Percentiles rank a stretch among this genome's conserved stretches.
These are phyloP conservation scores for Manis javanica DNA, from an alignment of 2,797 vertebrate genomes.

Conservation along the genomic window DNA sequence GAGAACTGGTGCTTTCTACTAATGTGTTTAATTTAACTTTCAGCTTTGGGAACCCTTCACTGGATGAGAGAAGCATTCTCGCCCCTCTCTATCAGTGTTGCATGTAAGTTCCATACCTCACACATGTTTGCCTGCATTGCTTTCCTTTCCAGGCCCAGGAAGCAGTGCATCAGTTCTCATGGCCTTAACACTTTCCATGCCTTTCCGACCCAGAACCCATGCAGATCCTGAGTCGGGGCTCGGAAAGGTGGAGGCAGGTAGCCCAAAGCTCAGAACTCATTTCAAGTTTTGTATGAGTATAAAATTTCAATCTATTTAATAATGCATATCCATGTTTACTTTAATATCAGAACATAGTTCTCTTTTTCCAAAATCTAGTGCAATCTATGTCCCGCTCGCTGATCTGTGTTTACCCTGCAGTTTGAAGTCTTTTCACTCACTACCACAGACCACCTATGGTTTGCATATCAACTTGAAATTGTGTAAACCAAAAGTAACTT, in stretches of 20 bases:
- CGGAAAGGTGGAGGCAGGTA: background rate
- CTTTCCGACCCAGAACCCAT: background rate
- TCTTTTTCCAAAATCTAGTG: background rate
- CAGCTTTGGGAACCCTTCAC: conserved; percentile 96
- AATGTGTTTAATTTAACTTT: conserved; percentile 77
- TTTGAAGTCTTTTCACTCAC: background rate
- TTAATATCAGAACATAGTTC: background rate
- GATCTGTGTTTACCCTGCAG: background rate
- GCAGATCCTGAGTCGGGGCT: background rate
- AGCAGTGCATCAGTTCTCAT: background rate
- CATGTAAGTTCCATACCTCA: conserved; percentile 92
- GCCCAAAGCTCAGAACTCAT: background rate
- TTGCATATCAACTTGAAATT: conserved; percentile 5
- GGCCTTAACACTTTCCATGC: background rate
- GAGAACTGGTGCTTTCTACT: conserved; percentile 13
- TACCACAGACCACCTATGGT: background rate
- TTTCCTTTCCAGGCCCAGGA: background rate
- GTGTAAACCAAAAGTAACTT: conserved; percentile 40
- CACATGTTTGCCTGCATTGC: background rate
- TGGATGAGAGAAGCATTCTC: conserved; percentile 98
- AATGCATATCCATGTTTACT: background rate
- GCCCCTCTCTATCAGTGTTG: conserved; percentile 99
- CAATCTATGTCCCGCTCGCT: background rate
- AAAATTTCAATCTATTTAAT: background rate
- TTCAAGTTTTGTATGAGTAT: background rate